A percentile compares a stretch with the other conserved stretches of the same genome.
Conservation (phyloP, 1,140 invertebrate genomes). For the Galendromus occidentalis region DNA sequence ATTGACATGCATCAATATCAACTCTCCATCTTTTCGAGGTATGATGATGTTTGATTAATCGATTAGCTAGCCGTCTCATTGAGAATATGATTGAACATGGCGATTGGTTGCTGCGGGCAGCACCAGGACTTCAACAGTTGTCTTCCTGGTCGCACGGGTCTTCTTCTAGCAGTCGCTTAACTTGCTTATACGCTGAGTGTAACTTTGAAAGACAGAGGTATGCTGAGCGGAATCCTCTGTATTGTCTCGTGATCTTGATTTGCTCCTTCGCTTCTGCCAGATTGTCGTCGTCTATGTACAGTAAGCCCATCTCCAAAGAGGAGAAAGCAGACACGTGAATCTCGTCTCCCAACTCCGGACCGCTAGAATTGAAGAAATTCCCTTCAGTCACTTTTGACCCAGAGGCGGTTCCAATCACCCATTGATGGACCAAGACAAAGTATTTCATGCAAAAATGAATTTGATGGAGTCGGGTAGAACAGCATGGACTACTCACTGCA, state of each 20-base stretch:
- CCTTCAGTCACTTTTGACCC: no score
- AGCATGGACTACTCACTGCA: not conserved
- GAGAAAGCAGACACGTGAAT: not conserved
- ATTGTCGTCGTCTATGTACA: not conserved
- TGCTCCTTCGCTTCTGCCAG: not conserved
- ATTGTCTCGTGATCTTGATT: not conserved
- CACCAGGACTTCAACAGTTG: not conserved
- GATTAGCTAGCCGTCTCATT: no score
- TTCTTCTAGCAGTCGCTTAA: not conserved
- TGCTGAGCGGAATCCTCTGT: not conserved
- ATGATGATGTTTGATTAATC: no score
- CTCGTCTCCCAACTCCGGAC: not conserved
- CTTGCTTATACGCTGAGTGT: conserved; percentile 4
- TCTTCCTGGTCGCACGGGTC: not conserved
- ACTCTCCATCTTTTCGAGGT: no score
- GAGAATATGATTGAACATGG: no score
- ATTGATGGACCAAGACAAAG: no score
- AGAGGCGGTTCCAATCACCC: no score
- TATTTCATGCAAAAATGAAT: not conserved
- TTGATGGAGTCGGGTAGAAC: not conserved
- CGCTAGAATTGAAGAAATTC: not conserved
- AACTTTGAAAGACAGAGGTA: not conserved
- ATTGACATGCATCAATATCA: no score
- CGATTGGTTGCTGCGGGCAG: no score
- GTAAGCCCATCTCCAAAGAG: not conserved